Evolutionary conservation across 2,888 invertebrate genomes (phyloP), one percentile per base, ranked within the genome.

Genomic region (Camponotus fellah): DNA sequence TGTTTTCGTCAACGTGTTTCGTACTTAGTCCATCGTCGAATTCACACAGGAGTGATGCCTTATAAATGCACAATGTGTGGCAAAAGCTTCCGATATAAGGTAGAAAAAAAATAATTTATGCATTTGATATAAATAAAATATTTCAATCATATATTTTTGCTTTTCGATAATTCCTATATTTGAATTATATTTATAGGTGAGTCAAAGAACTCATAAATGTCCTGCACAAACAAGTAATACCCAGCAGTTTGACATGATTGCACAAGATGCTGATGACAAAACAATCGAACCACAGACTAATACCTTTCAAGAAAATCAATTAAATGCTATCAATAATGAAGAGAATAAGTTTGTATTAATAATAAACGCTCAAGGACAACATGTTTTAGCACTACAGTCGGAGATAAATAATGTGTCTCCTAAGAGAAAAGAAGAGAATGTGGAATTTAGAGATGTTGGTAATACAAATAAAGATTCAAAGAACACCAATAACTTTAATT

Each of bases 21-120:
- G 0, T 98, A 98, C 94, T 95, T 98, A 92, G 98, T 98, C 0
- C 98, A 98, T 93, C 96, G 97, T 86, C 96, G 98, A 87, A 98
- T 98, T 89, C 98, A 98, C 91, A 97, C 98, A 0, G 98, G 98
- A 49, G 97, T 96, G 0, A 97, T 98, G 97, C 98, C 98, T 0
- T 98, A 98, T 92, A 97, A 97, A 94, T 98, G 98, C 92, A 97
- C 97, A 64, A 96, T 96, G 9, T 98, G 98, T 93, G 96, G 97
- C 76, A 98, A 97, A 95, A 97, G 96, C 92, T 98, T 98, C 93
- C 96, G 98, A 84, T 98, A 98, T 91, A 98, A 98, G 96, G 97
- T 97, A 93, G 89, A 85, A 66, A 43, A 53, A 26, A 26, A 26
- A 26, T 53, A 56, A 46, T 66, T 82, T 26, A 26, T 26, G 2